These are phyloP conservation scores for Leucophenga maculata DNA, from an alignment of 2,888 invertebrate genomes.

Conservation along the genomic window DNA sequence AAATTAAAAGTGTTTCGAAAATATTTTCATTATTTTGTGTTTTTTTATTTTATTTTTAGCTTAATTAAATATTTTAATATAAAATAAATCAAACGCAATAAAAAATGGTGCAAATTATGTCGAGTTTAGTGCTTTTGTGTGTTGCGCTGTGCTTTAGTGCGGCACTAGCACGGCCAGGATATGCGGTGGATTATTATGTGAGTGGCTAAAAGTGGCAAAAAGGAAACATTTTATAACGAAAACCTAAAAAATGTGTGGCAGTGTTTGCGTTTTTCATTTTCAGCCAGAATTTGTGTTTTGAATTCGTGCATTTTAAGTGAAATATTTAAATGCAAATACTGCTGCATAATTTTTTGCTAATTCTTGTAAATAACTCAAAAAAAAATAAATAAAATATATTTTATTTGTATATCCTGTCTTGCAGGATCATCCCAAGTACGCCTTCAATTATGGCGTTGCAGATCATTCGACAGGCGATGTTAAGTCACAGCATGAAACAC, in stretches of 20 bases:
- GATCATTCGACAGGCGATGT: slow-evolving; percentile 76
- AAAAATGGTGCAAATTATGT: slow-evolving; percentile 66
- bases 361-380: too few species aligned
- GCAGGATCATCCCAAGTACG: slow-evolving; percentile 77
- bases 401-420: slow-evolving; percentile 24
- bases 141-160: slow-evolving; percentile 64
- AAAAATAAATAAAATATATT: background rate
- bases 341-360: too few species aligned
- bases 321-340: too few species aligned
- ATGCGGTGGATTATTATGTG: slow-evolving; percentile 78
- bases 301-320: too few species aligned
- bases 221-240: too few species aligned
- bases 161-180: slow-evolving; percentile 71
- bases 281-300: too few species aligned
- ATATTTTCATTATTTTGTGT: slow-evolving; percentile 34
- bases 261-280: too few species aligned
- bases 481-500: slow-evolving; percentile 78
- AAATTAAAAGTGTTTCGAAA: slow-evolving; percentile 26
- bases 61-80: slow-evolving; percentile 16
- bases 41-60: slow-evolving; percentile 48
- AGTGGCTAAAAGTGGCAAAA: slow-evolving; percentile 62
- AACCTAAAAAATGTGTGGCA: too few species aligned
- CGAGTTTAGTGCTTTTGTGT: slow-evolving; percentile 61
- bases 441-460: slow-evolving; percentile 78
- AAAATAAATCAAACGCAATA: slow-evolving; percentile 26